These are phyloP conservation scores for Notarius lentiginosus DNA, from an alignment of 2,113 vertebrate species.

Conservation along the genomic window DNA sequence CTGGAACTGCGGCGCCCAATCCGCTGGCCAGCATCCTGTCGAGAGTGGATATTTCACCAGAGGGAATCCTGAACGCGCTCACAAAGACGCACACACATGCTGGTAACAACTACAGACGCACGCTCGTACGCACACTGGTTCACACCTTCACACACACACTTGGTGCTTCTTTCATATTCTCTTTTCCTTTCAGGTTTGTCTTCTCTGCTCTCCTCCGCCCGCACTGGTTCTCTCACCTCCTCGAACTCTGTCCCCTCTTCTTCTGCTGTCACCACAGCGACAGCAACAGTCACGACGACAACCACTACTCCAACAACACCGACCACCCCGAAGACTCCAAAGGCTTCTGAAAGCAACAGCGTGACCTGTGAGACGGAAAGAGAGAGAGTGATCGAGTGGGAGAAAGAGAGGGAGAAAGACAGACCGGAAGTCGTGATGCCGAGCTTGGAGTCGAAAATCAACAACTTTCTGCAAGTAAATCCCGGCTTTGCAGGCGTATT, in stretches of 20 bases:
- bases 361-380: slow-evolving; percentile 62
- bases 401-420: slow-evolving; percentile 41
- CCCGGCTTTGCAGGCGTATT: slow-evolving; percentile 76
- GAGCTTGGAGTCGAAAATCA: slow-evolving; percentile 96
- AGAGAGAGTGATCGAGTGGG: slow-evolving; percentile 63
- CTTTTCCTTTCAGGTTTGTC: slow-evolving; percentile 81
- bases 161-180: slow-evolving; percentile 15
- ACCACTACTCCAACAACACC: slow-evolving; percentile 75
- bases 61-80: slow-evolving; percentile 89
- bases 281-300: slow-evolving; percentile 45
- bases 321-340: slow-evolving; percentile 76
- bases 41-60: slow-evolving; percentile 92
- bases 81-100: slow-evolving; percentile 89
- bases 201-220: slow-evolving; percentile 85
- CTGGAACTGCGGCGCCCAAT: slow-evolving; percentile 72
- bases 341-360: slow-evolving; percentile 67
- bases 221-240: slow-evolving; percentile 49
- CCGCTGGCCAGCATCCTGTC: slow-evolving; percentile 92
- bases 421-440: slow-evolving; percentile 69
- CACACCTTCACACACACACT: not conserved
- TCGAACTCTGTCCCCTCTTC: slow-evolving; percentile 65
- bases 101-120: slow-evolving; percentile 2
- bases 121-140: not conserved
- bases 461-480: slow-evolving; percentile 96
- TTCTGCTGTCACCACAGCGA: slow-evolving; percentile 38